Evolutionary conservation across 2,113 vertebrate genomes (phyloP).

Genomic region (Cyprinodon brontotheroides): DNA sequence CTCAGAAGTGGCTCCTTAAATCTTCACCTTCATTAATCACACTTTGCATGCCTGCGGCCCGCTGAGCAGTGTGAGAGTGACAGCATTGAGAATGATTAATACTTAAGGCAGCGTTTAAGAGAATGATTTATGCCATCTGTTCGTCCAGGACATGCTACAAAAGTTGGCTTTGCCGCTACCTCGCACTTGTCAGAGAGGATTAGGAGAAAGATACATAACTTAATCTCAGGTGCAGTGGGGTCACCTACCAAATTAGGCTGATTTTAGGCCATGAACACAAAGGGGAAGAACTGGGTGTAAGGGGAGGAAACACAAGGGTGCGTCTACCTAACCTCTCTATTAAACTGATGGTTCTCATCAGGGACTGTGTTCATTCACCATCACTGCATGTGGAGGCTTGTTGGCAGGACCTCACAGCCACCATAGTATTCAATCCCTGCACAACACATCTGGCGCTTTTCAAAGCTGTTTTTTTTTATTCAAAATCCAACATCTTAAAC

Average conservation of each 20-base stretch:
- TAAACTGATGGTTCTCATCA: constrained; percentile 50
- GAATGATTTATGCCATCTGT: constrained; percentile 86
- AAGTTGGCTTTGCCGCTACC: constrained; percentile 71
- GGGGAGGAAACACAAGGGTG: constrained; percentile 29
- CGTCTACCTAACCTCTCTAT: constrained; percentile 56
- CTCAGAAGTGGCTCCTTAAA: constrained; percentile 67
- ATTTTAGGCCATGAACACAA: constrained; percentile 67
- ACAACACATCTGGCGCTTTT: not conserved
- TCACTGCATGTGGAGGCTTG: constrained; percentile 1
- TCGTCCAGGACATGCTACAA: constrained; percentile 74
- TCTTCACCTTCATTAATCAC: constrained; percentile 82
- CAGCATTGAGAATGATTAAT: constrained; percentile 84
- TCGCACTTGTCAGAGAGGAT: constrained; percentile 78
- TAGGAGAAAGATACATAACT: constrained; percentile 80
- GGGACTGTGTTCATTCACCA: constrained; percentile 17
- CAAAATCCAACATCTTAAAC: not conserved
- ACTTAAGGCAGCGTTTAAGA: constrained; percentile 84
- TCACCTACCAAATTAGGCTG: constrained; percentile 80
- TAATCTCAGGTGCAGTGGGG: constrained; percentile 72
- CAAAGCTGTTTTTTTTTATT: not conserved
- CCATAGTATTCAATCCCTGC: not conserved
- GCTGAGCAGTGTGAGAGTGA: constrained; percentile 74
- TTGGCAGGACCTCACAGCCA: constrained; percentile 10
- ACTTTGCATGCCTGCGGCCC: constrained; percentile 72
- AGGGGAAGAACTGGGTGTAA: constrained; percentile 49